Evolutionary conservation across 2,888 invertebrate species (phyloP), one percentile per base, ranked within the genome.

Genomic region (Nysson spinosus): DNA sequence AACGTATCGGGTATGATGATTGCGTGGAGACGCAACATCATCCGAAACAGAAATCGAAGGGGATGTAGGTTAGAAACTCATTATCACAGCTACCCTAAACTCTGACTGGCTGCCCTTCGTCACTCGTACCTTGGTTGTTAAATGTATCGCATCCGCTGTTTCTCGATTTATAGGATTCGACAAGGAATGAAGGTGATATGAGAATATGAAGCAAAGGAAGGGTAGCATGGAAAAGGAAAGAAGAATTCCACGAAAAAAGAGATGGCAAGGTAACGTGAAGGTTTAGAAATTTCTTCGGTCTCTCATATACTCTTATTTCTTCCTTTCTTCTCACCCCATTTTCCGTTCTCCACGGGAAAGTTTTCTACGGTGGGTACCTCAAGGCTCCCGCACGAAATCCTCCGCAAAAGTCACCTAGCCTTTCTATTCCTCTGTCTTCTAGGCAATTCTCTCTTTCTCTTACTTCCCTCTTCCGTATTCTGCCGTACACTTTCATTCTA

Each of bases 321-420:
- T 40, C 4, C 20, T 42, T 20, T 42, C 56, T 44, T 43, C 52
- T 35, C 47, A 40, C 54, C 44, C 49, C 66, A 44, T 60, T 66
- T 63, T 70, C 55, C n/a, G 55, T 57, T 42, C 57, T 40, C 35
- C 44, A 20, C 47, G 54, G 46, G 56, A 68, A 73, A 76, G 63
- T 73, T 75, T 71, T 42, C 66, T 47, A 17, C 57, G 39, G 58
- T 64, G 61, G 70, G 47, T 57, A 72, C 60, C 67, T 70, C 44
- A 14, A 51, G 52, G 37, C 40, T 52, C 26, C 62, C 35, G 44
- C 54, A 35, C 46, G 42, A 50, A 51, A 51, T 67, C 56, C 52
- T 61, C 28, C 51, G 57, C 49, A 49, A 56, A 64, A 68, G 73
- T 73, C 67, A 73, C 68, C 73, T 56, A 35, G 57, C 64, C 49